Conservation (phyloP, 2,113 vertebrate species). For the Ceratotherium simum region DNA sequence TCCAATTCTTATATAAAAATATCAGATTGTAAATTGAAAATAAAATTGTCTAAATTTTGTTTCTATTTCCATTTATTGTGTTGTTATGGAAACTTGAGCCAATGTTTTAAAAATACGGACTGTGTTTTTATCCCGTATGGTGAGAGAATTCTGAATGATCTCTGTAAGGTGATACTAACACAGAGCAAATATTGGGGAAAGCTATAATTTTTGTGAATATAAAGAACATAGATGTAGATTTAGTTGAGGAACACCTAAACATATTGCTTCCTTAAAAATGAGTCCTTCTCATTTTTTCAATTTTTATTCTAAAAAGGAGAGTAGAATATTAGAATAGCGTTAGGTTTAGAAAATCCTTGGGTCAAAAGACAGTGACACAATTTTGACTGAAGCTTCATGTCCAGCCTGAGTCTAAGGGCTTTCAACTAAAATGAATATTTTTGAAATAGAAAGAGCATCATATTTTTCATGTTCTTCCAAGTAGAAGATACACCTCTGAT, state of each 20-base stretch:
- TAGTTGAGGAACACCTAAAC: neutral
- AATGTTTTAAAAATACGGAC: neutral
- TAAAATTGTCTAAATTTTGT: neutral
- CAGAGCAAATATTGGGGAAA: neutral
- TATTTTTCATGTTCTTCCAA: conserved; percentile 28
- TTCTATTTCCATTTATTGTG: neutral
- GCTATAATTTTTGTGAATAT: neutral
- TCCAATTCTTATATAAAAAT: neutral
- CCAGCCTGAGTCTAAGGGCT: neutral
- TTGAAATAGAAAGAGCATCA: neutral
- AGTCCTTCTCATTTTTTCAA: neutral
- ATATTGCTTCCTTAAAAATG: neutral
- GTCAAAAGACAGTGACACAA: neutral
- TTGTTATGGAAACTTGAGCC: neutral
- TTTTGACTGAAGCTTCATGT: neutral
- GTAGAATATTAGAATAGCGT: neutral
- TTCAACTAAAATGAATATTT: conserved; percentile 6
- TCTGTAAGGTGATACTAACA: neutral
- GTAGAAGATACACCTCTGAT: neutral
- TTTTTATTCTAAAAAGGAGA: neutral
- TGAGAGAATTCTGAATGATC: neutral
- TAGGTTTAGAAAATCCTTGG: neutral
- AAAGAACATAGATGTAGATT: neutral
- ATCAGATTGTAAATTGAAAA: neutral
- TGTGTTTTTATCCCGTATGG: neutral